Conservation (phyloP, 2,113 vertebrate species). For the Peucedramus taeniatus region DNA sequence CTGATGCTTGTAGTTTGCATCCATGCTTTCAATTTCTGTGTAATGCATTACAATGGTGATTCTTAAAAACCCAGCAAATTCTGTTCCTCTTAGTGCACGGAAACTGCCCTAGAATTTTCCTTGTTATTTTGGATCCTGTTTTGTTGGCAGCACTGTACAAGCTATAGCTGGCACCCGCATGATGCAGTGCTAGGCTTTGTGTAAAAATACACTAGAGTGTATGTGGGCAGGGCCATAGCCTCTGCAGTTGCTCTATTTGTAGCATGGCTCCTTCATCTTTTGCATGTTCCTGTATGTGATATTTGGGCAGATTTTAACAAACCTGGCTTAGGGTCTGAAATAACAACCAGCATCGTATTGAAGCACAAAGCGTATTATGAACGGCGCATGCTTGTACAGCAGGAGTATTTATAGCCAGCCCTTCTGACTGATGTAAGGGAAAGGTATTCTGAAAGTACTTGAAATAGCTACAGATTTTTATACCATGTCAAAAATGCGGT, state of each 20-base stretch:
- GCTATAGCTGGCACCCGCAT: constrained; percentile 25
- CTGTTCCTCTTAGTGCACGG: background rate
- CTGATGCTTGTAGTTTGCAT: background rate
- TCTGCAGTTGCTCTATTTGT: constrained; percentile 59
- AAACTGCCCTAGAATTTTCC: constrained; percentile 6
- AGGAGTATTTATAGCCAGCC: background rate
- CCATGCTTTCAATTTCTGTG: background rate
- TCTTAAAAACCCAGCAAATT: background rate
- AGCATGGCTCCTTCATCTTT: constrained; percentile 26
- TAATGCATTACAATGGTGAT: background rate
- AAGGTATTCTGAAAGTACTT: background rate
- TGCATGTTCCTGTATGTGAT: background rate
- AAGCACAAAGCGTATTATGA: background rate
- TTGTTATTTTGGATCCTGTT: constrained; percentile 7
- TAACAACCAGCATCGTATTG: background rate
- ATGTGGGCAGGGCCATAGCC: background rate
- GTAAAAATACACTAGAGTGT: constrained; percentile 1
- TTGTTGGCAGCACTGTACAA: background rate
- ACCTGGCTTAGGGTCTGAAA: background rate
- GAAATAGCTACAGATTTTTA: background rate
- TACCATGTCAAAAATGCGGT: background rate
- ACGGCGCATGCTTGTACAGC: background rate
- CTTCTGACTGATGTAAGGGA: background rate
- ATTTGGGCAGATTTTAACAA: constrained; percentile 8
- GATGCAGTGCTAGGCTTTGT: constrained; percentile 22